Evolutionary conservation across 2,888 invertebrate genomes (phyloP).

Genomic region (Pristionchus arcanus): DNA sequence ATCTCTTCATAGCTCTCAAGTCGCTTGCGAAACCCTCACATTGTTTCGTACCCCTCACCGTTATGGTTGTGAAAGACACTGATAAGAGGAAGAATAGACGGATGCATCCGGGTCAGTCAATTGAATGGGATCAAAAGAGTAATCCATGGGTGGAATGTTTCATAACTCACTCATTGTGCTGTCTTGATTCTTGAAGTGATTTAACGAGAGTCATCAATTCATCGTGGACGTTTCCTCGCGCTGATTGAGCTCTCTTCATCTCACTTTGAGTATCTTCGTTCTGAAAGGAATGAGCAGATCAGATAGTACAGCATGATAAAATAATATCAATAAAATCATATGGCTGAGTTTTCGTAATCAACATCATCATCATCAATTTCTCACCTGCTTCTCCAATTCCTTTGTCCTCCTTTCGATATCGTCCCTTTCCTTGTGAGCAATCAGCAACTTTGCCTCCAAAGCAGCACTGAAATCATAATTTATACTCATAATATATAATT

Average conservation of each 20-base stretch:
- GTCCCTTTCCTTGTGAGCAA: background rate
- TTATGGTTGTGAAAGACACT: background rate
- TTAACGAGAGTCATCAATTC: constrained; percentile 71
- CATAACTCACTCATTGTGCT: constrained; percentile 60
- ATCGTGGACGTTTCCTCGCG: constrained; percentile 58
- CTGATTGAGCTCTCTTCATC: constrained; percentile 45
- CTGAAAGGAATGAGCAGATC: background rate
- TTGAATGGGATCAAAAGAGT: background rate
- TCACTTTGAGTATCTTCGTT: constrained; percentile 19
- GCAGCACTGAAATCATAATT: background rate
- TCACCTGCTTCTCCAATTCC: constrained; percentile 36
- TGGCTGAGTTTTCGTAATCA: background rate
- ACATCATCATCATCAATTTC: background rate
- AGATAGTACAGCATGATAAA: no score
- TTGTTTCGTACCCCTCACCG: background rate
- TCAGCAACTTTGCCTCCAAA: background rate
- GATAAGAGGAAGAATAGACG: background rate
- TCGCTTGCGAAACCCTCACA: background rate
- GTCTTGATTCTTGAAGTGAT: constrained; percentile 66
- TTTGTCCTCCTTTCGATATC: constrained; percentile 38
- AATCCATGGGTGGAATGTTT: background rate
- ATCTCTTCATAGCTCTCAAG: background rate
- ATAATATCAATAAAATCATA: no score
- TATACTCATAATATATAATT: no score
- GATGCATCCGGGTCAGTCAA: background rate